Conservation (phyloP, 2,797 vertebrate species). For the Girardinus metallicus region DNA sequence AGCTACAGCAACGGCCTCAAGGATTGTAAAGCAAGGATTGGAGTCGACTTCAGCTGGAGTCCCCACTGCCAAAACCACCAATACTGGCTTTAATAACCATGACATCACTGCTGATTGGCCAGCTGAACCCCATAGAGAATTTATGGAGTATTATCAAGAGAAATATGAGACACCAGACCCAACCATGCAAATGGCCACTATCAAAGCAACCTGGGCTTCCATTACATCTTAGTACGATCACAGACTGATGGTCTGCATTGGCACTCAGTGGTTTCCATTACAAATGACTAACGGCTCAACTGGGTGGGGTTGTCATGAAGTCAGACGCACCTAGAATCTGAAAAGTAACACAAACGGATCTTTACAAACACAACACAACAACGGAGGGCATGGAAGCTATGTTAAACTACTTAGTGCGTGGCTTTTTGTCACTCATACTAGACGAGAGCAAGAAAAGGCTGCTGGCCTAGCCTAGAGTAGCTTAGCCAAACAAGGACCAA, state of each 20-base stretch:
- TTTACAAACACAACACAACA: background rate
- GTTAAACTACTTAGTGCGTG: background rate
- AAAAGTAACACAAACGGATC: background rate
- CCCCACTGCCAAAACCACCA: background rate
- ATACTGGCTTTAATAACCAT: too few species aligned
- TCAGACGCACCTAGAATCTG: background rate
- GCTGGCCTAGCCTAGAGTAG: background rate
- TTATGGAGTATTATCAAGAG: too few species aligned
- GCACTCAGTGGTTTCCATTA: too few species aligned
- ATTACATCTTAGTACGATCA: background rate
- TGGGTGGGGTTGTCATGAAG: background rate
- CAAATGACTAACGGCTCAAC: background rate
- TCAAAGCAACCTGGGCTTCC: too few species aligned
- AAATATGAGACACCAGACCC: too few species aligned
- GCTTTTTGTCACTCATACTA: background rate
- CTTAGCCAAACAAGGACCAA: background rate
- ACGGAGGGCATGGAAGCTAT: background rate
- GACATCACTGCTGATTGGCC: too few species aligned
- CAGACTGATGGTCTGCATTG: background rate
- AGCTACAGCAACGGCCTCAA: background rate
- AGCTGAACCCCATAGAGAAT: too few species aligned
- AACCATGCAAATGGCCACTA: too few species aligned
- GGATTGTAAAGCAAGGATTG: background rate
- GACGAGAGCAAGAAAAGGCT: background rate
- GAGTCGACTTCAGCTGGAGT: background rate